Evolutionary conservation across 2,113 vertebrate genomes (phyloP), one percentile per base, ranked within the genome.

Genomic region (Odobenus rosmarus): DNA sequence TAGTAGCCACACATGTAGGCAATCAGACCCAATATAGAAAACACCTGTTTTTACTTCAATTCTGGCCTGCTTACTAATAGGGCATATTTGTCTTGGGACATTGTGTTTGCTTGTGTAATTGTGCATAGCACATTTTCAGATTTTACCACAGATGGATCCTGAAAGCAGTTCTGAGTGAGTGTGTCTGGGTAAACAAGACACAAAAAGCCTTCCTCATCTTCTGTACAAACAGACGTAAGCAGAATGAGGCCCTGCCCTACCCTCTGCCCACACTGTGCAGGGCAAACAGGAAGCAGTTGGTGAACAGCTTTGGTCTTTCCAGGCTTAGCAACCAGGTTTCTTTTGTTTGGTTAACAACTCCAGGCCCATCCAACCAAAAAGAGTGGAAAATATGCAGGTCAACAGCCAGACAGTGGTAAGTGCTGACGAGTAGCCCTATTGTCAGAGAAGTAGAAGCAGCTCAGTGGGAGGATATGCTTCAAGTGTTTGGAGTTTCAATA

Each of bases 21-120:
- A 98, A 97, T 98, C 98, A 97, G 92, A 94, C 10, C 64, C 86
- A 97, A 98, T 97, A 98, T 96, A 98, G 93, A 96, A 96, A 99
- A 99, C 98, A 99, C 98, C 98, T 99, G 98, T 98, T 99, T 98
- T 99, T 97, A 97, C 96, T 59, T 98, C 98, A 85, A 96, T 98
- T 98, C 98, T 98, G 97, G 97, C 97, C 97, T 82, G 95, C n/a
- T 77, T 94, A 88, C 97, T 98, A 96, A 87, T 13, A 12, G 97
- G 80, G 67, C 85, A 90, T 98, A 94, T 99, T 99, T 99, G 96
- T 98, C 99, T 98, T 98, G 97, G 94, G 98, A 93, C 97, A 98
- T 98, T 98, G 98, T 98, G 98, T 99, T 98, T 98, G 98, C 98
- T 97, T 97, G 98, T 98, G 98, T 98, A 99, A 99, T 98, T 98